Conservation (phyloP, 30 jellyfish, hydroid and myxozoan genomes). For the Hydractinia echinata region DNA sequence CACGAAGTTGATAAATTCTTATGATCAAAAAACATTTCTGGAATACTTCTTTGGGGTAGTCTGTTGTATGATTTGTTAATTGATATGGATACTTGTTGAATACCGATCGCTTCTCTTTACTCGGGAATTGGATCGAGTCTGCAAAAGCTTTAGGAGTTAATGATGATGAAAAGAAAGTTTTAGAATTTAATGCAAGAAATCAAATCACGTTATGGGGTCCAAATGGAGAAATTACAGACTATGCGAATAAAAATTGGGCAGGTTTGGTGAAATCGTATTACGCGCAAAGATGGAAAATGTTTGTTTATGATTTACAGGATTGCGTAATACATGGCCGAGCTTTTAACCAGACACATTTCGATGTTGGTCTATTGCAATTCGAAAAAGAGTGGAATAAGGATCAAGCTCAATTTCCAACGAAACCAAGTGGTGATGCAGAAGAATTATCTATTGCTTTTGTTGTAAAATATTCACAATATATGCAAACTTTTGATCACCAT, state of each 20-base stretch:
- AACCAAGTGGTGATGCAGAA: slow-evolving; percentile 43
- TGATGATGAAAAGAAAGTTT: slow-evolving; percentile 35
- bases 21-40: slow-evolving; percentile 12
- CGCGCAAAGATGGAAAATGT: slow-evolving; percentile 58
- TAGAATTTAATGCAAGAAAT: slow-evolving; percentile 85
- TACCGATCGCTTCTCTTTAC: slow-evolving; percentile 64
- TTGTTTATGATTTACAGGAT: slow-evolving; percentile 14
- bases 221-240: slow-evolving; percentile 72
- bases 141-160: slow-evolving; percentile 49
- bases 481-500: too few species aligned
- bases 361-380: slow-evolving; percentile 10
- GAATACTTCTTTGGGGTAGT: slow-evolving; percentile 14
- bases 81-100: slow-evolving; percentile 61
- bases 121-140: slow-evolving; percentile 82
- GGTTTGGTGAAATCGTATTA: slow-evolving; percentile 68
- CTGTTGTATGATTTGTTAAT: slow-evolving; percentile 25
- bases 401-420: slow-evolving; percentile 32
- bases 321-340: slow-evolving; percentile 27
- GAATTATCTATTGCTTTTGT: too few species aligned
- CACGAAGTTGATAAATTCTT: slow-evolving; percentile 28
- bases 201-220: slow-evolving; percentile 99
- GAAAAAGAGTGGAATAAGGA: slow-evolving; percentile 51
- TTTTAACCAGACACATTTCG: slow-evolving; percentile 30
- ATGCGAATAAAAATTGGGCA: slow-evolving; percentile 89
- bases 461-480: too few species aligned